These are phyloP conservation scores for Fistularia tabacaria DNA, from an alignment of 2,797 vertebrate species.

Conservation along the genomic window DNA sequence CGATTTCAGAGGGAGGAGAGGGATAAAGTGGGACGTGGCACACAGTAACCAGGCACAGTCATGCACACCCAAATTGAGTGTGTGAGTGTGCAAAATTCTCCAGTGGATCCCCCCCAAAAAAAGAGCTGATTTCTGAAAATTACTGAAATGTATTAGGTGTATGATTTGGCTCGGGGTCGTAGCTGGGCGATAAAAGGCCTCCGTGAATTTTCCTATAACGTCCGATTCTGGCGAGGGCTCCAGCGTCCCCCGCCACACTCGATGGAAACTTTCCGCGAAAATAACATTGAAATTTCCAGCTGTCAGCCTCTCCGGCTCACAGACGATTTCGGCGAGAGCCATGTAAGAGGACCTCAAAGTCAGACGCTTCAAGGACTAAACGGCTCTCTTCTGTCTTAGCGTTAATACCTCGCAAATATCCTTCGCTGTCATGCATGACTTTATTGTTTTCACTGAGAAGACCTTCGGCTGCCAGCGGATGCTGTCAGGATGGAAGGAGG, in stretches of 20 bases:
- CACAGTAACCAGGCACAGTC: constrained; percentile 4
- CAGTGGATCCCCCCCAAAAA: no score
- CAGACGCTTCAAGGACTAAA: constrained; percentile 10
- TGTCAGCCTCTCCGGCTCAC: background rate
- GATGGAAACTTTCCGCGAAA: constrained; percentile 16
- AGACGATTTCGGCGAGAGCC: background rate
- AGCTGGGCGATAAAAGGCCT: background rate
- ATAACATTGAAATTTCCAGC: constrained; percentile 9
- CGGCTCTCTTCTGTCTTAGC: background rate
- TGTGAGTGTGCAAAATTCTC: no score
- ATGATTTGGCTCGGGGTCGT: background rate
- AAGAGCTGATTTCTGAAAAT: no score
- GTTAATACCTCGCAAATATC: no score
- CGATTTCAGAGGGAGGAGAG: constrained; percentile 32
- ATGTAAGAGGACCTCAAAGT: background rate
- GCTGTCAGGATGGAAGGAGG: background rate
- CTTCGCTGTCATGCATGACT: background rate
- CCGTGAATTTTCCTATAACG: background rate
- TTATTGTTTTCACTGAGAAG: background rate
- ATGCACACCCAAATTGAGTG: background rate
- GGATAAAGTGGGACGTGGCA: constrained; percentile 48
- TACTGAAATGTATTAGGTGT: background rate
- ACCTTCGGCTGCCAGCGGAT: background rate
- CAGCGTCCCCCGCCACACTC: background rate
- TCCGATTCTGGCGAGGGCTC: constrained; percentile 8